A percentile compares a stretch with the other conserved stretches of the same genome.
Conservation (phyloP, 2,888 invertebrate species). For the Ormia ochracea region DNA sequence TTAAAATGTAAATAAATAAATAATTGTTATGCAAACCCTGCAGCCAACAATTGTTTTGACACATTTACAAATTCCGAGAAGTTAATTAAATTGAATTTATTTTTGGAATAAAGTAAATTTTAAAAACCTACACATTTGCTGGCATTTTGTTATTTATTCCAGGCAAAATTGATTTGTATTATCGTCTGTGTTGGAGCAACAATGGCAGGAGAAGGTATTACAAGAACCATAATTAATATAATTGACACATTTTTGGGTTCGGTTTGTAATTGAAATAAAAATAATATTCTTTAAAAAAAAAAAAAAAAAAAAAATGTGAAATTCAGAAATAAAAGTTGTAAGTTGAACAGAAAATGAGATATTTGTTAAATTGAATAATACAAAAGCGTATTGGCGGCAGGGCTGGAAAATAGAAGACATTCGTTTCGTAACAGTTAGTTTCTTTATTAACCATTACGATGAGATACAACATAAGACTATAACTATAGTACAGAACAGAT, state of each 20-base stretch:
- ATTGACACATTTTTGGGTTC: conserved; percentile 74
- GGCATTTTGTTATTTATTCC: conserved; percentile 21
- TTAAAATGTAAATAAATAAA: not conserved
- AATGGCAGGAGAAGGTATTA: conserved; percentile 55
- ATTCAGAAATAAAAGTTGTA: conserved; percentile 9
- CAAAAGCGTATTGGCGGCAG: conserved; percentile 1
- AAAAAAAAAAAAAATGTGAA: conserved; percentile 1
- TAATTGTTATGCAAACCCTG: not conserved
- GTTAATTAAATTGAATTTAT: conserved; percentile 41
- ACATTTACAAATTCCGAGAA: conserved; percentile 47
- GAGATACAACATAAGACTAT: no score
- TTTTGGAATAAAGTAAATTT: not conserved
- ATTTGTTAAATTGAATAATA: not conserved
- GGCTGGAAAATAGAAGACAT: not conserved
- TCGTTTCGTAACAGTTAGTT: no score
- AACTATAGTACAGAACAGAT: no score
- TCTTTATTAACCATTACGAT: no score
- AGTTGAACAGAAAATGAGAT: not conserved
- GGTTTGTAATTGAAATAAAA: conserved; percentile 63
- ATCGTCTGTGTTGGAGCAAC: conserved; percentile 12
- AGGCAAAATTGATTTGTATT: conserved; percentile 25
- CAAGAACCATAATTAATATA: conserved; percentile 73
- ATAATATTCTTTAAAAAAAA: conserved; percentile 8
- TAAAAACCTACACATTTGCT: conserved; percentile 49
- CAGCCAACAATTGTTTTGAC: conserved; percentile 22